These are phyloP conservation scores for Pristionchus fissidentatus DNA, from an alignment of 2,888 invertebrate genomes.

Conservation along the genomic window DNA sequence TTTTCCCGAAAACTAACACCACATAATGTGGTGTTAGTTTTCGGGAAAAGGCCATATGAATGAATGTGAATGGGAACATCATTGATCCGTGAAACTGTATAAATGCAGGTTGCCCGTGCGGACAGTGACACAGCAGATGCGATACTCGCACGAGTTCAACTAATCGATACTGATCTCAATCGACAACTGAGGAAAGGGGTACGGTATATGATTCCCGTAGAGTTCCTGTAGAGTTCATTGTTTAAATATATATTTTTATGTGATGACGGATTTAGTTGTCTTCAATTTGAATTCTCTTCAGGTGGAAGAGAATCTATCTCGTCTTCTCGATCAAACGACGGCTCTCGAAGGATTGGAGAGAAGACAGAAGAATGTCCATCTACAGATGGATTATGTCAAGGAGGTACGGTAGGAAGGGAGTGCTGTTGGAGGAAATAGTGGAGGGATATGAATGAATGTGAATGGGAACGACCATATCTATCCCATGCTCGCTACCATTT, in stretches of 20 bases:
- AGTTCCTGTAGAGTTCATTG: not conserved
- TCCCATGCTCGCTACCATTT: no score
- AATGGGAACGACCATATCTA: no score
- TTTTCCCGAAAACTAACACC: no score
- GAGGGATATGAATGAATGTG: no score
- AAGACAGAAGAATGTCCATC: conserved; percentile 64
- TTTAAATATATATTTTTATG: not conserved
- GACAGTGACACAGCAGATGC: conserved; percentile 61
- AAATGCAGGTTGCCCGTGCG: conserved; percentile 55
- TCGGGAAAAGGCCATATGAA: no score
- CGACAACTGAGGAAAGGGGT: conserved; percentile 71
- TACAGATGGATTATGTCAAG: conserved; percentile 64
- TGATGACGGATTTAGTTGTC: not conserved
- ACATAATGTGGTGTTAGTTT: no score
- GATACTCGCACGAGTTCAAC: conserved; percentile 63
- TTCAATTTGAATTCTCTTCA: conserved; percentile 49
- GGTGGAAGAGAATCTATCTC: conserved; percentile 72
- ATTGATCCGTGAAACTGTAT: no score
- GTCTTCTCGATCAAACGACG: conserved; percentile 72
- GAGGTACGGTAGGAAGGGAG: conserved; percentile 55
- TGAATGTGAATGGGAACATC: not conserved
- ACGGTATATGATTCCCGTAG: not conserved
- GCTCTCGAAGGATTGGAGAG: conserved; percentile 71
- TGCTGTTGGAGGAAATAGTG: no score
- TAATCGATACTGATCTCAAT: conserved; percentile 68